A percentile compares a stretch with the other conserved stretches of the same genome.
Conservation (phyloP, 2,797 vertebrate genomes). For the Capromys pilorides region DNA sequence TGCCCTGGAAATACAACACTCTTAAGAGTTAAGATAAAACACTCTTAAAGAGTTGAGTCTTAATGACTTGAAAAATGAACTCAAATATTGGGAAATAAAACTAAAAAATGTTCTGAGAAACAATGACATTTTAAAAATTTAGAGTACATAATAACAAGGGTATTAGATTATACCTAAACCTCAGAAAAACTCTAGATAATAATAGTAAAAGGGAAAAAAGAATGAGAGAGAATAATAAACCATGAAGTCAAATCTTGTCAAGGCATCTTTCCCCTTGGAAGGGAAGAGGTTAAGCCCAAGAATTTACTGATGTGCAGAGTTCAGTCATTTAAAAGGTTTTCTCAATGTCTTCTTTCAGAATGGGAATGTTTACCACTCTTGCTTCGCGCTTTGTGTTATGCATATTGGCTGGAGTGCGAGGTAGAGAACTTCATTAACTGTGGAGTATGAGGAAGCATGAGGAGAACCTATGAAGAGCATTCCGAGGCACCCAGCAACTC, state of each 20-base stretch:
- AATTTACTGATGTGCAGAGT: not conserved
- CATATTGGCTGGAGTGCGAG: not conserved
- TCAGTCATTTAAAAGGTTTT: not conserved
- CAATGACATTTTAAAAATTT: not conserved
- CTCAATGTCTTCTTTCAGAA: not conserved
- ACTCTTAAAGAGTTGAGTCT: not conserved
- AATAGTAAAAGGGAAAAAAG: not conserved
- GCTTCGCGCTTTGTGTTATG: not conserved
- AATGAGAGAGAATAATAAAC: not conserved
- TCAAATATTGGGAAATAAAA: not conserved
- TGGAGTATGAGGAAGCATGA: not conserved
- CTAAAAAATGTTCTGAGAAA: not conserved
- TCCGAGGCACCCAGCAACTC: not conserved
- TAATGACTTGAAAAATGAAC: not conserved
- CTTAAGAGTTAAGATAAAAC: not conserved
- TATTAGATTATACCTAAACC: not conserved
- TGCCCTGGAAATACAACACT: no score
- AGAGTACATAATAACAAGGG: not conserved
- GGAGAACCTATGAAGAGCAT: not conserved
- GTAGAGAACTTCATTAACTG: not conserved
- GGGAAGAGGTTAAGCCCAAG: not conserved
- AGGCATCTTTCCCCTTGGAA: not conserved
- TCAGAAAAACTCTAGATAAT: not conserved
- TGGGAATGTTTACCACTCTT: not conserved
- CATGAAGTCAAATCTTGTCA: not conserved